Percentiles rank a stretch among this genome's conserved stretches.
These are phyloP conservation scores for Tachysurus vachellii DNA, from an alignment of 2,113 vertebrate species.

Conservation along the genomic window DNA sequence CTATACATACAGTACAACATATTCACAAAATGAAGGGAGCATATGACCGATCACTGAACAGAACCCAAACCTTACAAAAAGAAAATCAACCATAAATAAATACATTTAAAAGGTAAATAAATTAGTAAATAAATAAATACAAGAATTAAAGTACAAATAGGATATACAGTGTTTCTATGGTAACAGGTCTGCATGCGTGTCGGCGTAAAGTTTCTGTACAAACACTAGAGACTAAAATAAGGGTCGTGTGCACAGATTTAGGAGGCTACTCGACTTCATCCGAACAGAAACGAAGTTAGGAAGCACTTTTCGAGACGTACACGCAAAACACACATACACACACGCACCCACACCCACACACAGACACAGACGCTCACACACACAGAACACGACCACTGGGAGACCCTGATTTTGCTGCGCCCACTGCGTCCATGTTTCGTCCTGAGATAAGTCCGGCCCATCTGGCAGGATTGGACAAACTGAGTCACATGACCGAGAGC, in stretches of 20 bases:
- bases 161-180: conserved; percentile 50
- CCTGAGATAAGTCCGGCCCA: conserved; percentile 66
- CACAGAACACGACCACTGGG: conserved; percentile 56
- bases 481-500: conserved; percentile 53
- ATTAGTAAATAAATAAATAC: conserved; percentile 54
- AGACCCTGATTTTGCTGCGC: conserved; percentile 71
- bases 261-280: conserved; percentile 60
- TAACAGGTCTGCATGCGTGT: conserved; percentile 60
- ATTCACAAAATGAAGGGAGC: conserved; percentile 60
- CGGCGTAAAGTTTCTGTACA: conserved; percentile 52
- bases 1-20: conserved; percentile 60
- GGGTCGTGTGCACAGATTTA: conserved; percentile 53
- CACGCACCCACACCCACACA: conserved; percentile 23
- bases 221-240: conserved; percentile 55
- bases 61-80: conserved; percentile 59
- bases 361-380: conserved; percentile 34
- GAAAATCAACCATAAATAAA: conserved; percentile 45
- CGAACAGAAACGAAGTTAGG: conserved; percentile 58
- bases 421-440: conserved; percentile 60
- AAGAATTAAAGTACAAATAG: conserved; percentile 52
- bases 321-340: conserved; percentile 30
- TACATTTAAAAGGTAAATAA: conserved; percentile 44
- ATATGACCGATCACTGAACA: conserved; percentile 58
- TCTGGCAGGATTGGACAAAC: conserved; percentile 50
- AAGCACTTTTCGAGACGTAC: conserved; percentile 62